These are phyloP conservation scores for Amblyraja radiata DNA, from an alignment of 2,797 vertebrate genomes.

Conservation along the genomic window DNA sequence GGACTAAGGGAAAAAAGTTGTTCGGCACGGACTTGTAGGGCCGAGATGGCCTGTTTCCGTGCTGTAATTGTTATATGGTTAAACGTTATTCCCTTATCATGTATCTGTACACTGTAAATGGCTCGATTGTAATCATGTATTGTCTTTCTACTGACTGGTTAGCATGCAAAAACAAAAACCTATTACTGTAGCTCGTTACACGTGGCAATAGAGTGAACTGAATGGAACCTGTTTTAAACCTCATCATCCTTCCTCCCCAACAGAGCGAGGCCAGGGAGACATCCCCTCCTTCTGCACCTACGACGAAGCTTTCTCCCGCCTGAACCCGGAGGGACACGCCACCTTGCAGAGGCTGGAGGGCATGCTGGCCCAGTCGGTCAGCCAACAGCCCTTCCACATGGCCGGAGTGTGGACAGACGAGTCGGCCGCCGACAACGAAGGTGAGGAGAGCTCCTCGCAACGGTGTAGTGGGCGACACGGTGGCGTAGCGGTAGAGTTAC, in stretches of 20 bases:
- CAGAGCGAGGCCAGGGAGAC: conserved; percentile 74
- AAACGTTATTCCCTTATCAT: no score
- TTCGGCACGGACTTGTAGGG: no score
- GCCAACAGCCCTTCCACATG: conserved; percentile 77
- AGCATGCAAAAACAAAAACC: no score
- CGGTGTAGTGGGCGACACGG: background rate
- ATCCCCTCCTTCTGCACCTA: conserved; percentile 87
- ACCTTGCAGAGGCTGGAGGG: conserved; percentile 86
- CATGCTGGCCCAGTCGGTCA: conserved; percentile 80
- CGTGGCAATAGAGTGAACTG: no score
- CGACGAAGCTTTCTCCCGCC: conserved; percentile 82
- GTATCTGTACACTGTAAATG: no score
- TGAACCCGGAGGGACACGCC: conserved; percentile 84
- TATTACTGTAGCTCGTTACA: no score
- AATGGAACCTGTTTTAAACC: background rate
- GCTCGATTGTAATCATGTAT: no score
- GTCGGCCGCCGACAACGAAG: conserved; percentile 67
- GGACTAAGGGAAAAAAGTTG: no score
- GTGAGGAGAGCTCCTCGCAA: conserved; percentile 50
- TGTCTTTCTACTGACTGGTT: no score
- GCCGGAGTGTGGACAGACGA: conserved; percentile 85
- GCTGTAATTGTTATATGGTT: no score
- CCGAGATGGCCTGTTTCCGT: no score
- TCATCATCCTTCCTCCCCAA: conserved; percentile 40
- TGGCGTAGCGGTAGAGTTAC: no score